Conservation (phyloP, 1,140 invertebrate genomes). For the Chrysomallon squamiferum region DNA sequence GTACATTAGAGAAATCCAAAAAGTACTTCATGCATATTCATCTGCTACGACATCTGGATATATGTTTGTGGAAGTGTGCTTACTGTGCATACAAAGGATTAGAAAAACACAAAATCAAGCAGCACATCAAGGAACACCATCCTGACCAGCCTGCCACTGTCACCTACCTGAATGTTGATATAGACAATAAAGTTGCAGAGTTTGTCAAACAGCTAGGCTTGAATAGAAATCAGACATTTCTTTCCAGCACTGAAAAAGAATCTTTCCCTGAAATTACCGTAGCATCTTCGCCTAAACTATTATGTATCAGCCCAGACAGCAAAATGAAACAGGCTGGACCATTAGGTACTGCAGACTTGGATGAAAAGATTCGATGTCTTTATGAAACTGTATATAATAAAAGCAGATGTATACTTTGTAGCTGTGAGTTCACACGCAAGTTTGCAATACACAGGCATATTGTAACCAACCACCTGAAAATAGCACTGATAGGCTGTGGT, state of each 20-base stretch:
- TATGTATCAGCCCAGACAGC: not conserved
- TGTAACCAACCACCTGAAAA: conserved; percentile 25
- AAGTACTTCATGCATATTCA: conserved; percentile 37
- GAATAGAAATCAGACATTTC: too few relatives aligned
- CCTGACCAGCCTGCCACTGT: conserved; percentile 19
- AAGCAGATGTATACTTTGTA: conserved; percentile 22
- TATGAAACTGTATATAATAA: conserved; percentile 6
- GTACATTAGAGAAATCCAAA: conserved; percentile 25
- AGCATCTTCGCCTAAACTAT: not conserved
- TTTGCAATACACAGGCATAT: conserved; percentile 35
- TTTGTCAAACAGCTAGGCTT: conserved; percentile 8
- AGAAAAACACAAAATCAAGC: conserved; percentile 33
- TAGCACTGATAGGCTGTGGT: conserved; percentile 19
- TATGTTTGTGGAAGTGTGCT: conserved; percentile 28
- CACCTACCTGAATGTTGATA: conserved; percentile 24
- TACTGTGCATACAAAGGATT: conserved; percentile 30
- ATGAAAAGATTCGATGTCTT: conserved; percentile 26
- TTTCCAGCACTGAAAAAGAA: not conserved
- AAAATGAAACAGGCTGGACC: not conserved
- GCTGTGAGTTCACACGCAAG: conserved; percentile 23
- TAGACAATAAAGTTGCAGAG: conserved; percentile 24
- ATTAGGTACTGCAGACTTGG: conserved; percentile 25
- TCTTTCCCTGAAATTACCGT: not conserved
- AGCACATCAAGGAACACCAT: conserved; percentile 25
- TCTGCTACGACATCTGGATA: conserved; percentile 29